These are phyloP conservation scores for Dasyurus viverrinus DNA, from an alignment of 2,113 vertebrate species.

Conservation along the genomic window DNA sequence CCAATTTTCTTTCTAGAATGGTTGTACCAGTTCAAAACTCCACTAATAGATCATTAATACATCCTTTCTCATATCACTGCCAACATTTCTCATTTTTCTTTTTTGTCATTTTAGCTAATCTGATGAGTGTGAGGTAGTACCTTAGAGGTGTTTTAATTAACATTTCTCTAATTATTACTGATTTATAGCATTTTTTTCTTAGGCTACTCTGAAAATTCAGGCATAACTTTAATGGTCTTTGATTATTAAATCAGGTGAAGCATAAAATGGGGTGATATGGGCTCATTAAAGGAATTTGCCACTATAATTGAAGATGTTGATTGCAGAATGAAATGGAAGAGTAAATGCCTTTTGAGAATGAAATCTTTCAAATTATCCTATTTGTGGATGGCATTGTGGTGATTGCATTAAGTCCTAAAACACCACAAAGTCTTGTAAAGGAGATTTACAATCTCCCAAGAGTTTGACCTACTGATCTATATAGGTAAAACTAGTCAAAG, in stretches of 20 bases:
- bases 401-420: not conserved
- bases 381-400: not conserved
- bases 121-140: not conserved
- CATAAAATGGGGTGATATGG: too few species aligned
- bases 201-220: not conserved
- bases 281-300: not conserved
- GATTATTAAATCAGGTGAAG: not conserved
- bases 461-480: not conserved
- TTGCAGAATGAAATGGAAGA: not conserved
- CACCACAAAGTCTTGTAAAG: not conserved
- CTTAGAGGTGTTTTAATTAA: not conserved
- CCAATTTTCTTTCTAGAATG: not conserved
- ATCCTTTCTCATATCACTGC: not conserved
- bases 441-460: not conserved
- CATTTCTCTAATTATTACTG: not conserved
- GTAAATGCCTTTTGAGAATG: not conserved
- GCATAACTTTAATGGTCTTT: not conserved
- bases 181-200: not conserved
- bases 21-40: not conserved
- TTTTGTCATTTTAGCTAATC: not conserved
- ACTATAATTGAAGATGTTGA: not conserved
- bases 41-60: not conserved
- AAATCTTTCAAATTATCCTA: not conserved
- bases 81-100: not conserved
- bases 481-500: not conserved